Conservation (phyloP, 2,113 vertebrate species). For the Larimichthys crocea region DNA sequence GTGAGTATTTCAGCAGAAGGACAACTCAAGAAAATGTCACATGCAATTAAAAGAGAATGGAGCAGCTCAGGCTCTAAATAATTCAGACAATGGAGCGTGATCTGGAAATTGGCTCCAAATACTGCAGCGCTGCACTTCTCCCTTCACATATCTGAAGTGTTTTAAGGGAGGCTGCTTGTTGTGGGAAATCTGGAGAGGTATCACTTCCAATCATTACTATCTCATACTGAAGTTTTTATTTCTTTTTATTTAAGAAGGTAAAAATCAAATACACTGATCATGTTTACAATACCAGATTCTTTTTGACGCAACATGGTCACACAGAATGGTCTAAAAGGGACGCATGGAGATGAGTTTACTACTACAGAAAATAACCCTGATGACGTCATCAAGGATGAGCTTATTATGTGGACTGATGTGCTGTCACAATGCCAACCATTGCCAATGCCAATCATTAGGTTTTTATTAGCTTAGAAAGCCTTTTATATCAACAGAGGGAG, state of each 20-base stretch:
- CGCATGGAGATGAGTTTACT: background rate
- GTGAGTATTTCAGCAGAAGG: constrained; percentile 62
- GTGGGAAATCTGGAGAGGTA: background rate
- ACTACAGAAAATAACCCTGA: too few species aligned
- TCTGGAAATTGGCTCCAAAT: constrained; percentile 66
- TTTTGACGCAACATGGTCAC: too few species aligned
- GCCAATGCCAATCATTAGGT: too few species aligned
- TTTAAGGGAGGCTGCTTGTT: constrained; percentile 7
- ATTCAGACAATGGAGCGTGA: constrained; percentile 78
- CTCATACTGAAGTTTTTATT: background rate
- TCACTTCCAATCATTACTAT: constrained; percentile 17
- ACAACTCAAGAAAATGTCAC: constrained; percentile 81
- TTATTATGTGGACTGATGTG: too few species aligned
- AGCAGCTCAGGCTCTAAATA: constrained; percentile 76
- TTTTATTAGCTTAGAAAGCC: too few species aligned
- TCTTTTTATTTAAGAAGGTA: constrained; percentile 28
- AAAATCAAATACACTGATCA: background rate
- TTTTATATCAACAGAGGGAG: too few species aligned
- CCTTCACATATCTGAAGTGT: constrained; percentile 10
- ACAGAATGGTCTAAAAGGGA: background rate
- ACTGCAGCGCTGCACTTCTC: constrained; percentile 63
- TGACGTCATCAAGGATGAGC: too few species aligned
- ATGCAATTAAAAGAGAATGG: constrained; percentile 78
- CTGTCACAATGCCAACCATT: too few species aligned
- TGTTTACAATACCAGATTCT: background rate